Evolutionary conservation across 2,797 vertebrate species (phyloP), one percentile per base, ranked within the genome.

Genomic region (Borostomias antarcticus): DNA sequence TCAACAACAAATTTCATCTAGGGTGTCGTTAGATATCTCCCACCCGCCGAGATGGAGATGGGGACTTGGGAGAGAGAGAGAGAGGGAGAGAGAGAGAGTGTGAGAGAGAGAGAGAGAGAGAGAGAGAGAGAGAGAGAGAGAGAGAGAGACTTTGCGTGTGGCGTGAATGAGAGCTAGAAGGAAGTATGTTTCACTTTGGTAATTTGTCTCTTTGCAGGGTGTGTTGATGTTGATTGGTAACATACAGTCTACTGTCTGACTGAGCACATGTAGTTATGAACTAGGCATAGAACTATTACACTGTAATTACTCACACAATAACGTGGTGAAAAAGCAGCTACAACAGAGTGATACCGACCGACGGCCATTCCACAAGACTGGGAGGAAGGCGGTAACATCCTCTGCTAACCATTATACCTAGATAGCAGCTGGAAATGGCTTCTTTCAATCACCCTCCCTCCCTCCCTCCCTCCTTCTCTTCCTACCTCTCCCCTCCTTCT

Each of bases 381-480:
- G 47, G 47, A 32, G 17, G 47, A 19, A 47, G 29, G 43, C 15
- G 8, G 23, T 4, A 64, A 54, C 33, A 37, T 43, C 37, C 29
- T 29, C 37, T 33, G 26, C 64, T 45, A 53, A 29, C 19, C 45
- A 48, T 59, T 50, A 29, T 51, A 59, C 43, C 56, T 33, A 56
- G 30, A 67, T 52, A 19, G 25, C n/a, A n/a, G n/a, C 25, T 59
- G 45, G 43, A 43, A 37, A 26, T 19, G 15, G 30, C 17, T 33
- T 59, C 65, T 50, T 61, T 58, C 53, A 58, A 13, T 33, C 23
- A 13, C 17, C 25, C 10, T 32, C 30, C 28, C n/a, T 48, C 13
- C 75, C 58, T 61, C 68, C 59, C 71, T 69, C 72, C 29, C 37
- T 25, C 61, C 28, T 11, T 23, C 33, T 23, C 30, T 21, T 35